A percentile compares a stretch with the other conserved stretches of the same genome.
Evolutionary conservation across 2,888 invertebrate genomes (phyloP).

Genomic region (Hemaris fuciformis): DNA sequence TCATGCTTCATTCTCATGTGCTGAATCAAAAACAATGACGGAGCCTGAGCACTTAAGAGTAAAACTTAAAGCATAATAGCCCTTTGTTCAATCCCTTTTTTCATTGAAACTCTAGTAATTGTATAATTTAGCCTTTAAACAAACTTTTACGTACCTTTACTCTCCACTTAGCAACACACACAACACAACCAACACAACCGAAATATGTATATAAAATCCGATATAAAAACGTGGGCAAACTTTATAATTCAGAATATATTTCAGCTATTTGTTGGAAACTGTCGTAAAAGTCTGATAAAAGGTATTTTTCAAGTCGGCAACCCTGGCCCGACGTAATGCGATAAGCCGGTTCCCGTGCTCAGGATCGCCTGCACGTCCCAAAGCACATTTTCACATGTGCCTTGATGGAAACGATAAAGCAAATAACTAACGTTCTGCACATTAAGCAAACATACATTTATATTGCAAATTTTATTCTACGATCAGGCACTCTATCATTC

Average conservation of each 20-base stretch:
- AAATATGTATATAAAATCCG: too few species aligned
- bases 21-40: too few species aligned
- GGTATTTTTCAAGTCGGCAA: constrained; percentile 20
- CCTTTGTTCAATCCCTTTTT: too few species aligned
- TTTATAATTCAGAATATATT: constrained; percentile 1
- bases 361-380: constrained; percentile 35
- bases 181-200: not conserved
- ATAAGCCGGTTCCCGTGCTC: constrained; percentile 35
- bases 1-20: too few species aligned
- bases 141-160: too few species aligned
- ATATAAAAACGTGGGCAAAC: not conserved
- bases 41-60: too few species aligned
- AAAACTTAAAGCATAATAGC: too few species aligned
- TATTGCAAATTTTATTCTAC: not conserved
- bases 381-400: constrained; percentile 41
- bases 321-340: constrained; percentile 38
- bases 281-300: constrained; percentile 13
- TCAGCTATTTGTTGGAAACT: not conserved
- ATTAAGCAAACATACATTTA: constrained; percentile 13
- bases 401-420: constrained; percentile 34
- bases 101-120: too few species aligned
- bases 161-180: too few species aligned
- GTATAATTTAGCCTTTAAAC: too few species aligned
- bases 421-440: constrained; percentile 24
- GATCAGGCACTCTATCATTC: not conserved